Conservation (phyloP, 2,888 invertebrate species). For the Gari tellinella region DNA sequence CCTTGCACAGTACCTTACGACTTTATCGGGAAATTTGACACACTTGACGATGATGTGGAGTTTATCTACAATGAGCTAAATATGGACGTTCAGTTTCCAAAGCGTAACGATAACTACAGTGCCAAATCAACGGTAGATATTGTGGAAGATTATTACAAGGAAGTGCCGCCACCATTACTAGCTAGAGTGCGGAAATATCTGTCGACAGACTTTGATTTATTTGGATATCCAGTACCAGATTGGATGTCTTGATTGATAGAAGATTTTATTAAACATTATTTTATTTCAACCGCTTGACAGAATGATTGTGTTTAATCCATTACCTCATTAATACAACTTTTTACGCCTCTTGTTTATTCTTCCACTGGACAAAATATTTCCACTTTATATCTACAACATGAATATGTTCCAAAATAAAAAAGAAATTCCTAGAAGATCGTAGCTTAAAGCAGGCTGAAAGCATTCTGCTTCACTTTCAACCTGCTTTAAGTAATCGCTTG, state of each 20-base stretch:
- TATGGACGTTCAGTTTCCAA: slow-evolving; percentile 71
- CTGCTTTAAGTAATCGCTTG: too few species aligned
- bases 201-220: slow-evolving; percentile 91
- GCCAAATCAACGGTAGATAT: slow-evolving; percentile 90
- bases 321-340: too few species aligned
- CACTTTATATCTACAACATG: too few species aligned
- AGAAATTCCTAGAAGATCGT: too few species aligned
- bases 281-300: too few species aligned
- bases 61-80: slow-evolving; percentile 75
- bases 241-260: slow-evolving; percentile 16
- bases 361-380: too few species aligned
- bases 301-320: too few species aligned
- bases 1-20: slow-evolving; percentile 95
- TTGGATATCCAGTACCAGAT: slow-evolving; percentile 88
- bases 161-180: slow-evolving; percentile 87
- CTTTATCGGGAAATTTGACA: slow-evolving; percentile 95
- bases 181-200: slow-evolving; percentile 86
- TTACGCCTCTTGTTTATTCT: too few species aligned
- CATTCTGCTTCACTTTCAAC: too few species aligned
- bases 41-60: slow-evolving; percentile 91
- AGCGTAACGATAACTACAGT: slow-evolving; percentile 80
- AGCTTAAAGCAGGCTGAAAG: too few species aligned
- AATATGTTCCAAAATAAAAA: too few species aligned
- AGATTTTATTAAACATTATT: too few species aligned
- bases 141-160: slow-evolving; percentile 89